Evolutionary conservation across 2,888 invertebrate species (phyloP).

Genomic region (Drosophila mulleri): DNA sequence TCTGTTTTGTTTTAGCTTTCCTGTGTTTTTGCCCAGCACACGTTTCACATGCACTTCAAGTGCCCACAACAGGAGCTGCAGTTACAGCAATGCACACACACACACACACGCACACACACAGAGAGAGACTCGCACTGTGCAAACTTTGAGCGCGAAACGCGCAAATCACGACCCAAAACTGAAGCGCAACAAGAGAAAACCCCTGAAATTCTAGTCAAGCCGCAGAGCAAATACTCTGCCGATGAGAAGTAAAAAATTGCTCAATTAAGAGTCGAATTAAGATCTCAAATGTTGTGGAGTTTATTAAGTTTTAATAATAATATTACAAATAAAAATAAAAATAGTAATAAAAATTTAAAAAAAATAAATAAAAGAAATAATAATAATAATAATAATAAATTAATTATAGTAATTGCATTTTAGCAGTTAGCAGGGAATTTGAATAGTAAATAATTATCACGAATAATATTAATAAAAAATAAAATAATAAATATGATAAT

Average conservation of each 20-base stretch:
- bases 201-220: background rate
- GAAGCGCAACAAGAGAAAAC: constrained; percentile 60
- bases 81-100: constrained; percentile 18
- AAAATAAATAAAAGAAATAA: too few species aligned
- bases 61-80: constrained; percentile 56
- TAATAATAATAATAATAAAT: too few species aligned
- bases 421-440: too few species aligned
- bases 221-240: constrained; percentile 28
- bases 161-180: constrained; percentile 72
- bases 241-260: too few species aligned
- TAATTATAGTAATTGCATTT: too few species aligned
- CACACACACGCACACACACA: constrained; percentile 6
- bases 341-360: too few species aligned
- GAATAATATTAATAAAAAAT: too few species aligned
- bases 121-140: constrained; percentile 13
- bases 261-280: background rate
- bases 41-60: constrained; percentile 72
- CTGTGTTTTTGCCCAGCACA: constrained; percentile 35
- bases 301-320: too few species aligned
- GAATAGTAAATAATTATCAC: too few species aligned
- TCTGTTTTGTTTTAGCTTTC: constrained; percentile 10
- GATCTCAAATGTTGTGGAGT: too few species aligned
- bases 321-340: too few species aligned
- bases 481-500: too few species aligned
- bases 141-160: constrained; percentile 64